phyloP scores from a whole-genome alignment of 1,140 invertebrate species.

The Maniola jurtina region DNA sequence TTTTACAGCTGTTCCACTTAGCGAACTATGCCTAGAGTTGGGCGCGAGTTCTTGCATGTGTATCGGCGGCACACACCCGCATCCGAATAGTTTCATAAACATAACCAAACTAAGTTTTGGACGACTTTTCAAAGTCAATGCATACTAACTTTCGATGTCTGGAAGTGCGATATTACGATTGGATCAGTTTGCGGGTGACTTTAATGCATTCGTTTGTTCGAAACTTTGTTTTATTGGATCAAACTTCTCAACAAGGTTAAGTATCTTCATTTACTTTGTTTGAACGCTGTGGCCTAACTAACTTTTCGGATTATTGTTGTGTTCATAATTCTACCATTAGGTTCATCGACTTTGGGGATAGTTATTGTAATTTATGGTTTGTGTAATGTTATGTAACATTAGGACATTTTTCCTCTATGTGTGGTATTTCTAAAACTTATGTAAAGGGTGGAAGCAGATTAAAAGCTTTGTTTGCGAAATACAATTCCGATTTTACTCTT shows the following conservation, averaged over 20 bases:
- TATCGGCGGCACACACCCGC: constrained; percentile 74
- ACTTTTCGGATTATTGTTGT: constrained; percentile 40
- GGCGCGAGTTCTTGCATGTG: constrained; percentile 76
- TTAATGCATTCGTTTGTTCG: constrained; percentile 77
- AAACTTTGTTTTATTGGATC: constrained; percentile 75
- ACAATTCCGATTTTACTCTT: too few species aligned
- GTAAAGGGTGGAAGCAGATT: too few species aligned
- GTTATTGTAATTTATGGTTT: constrained; percentile 10
- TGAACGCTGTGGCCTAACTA: constrained; percentile 42
- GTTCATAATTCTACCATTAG: constrained; percentile 30
- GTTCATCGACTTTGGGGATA: constrained; percentile 19
- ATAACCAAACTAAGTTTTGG: constrained; percentile 78
- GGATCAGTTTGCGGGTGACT: constrained; percentile 73
- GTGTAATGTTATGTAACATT: background rate
- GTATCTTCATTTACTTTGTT: constrained; percentile 60
- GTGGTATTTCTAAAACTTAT: too few species aligned
- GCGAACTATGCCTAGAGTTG: constrained; percentile 76
- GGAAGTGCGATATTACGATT: constrained; percentile 75
- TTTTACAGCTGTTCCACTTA: constrained; percentile 78
- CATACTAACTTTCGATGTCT: constrained; percentile 78
- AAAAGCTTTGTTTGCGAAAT: too few species aligned
- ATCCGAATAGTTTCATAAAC: constrained; percentile 78
- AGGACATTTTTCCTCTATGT: background rate
- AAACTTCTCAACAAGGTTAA: constrained; percentile 68
- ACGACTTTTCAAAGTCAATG: constrained; percentile 79